Conservation (phyloP, 1,140 invertebrate species). For the Caenorhabditis elegans region WBcel235 BX284606.5:14902001-14902500, state of each 20-base stretch:
- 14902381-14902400: too few relatives aligned
- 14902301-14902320: not conserved
- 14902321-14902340: not conserved
- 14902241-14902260: not conserved
- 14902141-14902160: not conserved
- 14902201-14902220: not conserved
- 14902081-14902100: not conserved
- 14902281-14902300: not conserved
- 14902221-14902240: not conserved
- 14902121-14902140: conserved; percentile 13
- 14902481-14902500: too few relatives aligned
- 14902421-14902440: too few relatives aligned
- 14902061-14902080: conserved; percentile 21
- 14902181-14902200: not conserved
- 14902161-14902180: not conserved
- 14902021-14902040: conserved; percentile 8
- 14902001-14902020: not conserved
- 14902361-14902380: too few relatives aligned
- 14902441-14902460: too few relatives aligned
- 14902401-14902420: too few relatives aligned
- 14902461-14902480: too few relatives aligned
- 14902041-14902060: conserved; percentile 1
- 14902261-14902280: not conserved
- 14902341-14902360: conserved; percentile 14
- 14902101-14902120: conserved; percentile 25